Percentiles rank a stretch among this genome's conserved stretches.
These are phyloP conservation scores for Chaetophractus vellerosus DNA, from an alignment of 2,797 vertebrate genomes.

Conservation along the genomic window DNA sequence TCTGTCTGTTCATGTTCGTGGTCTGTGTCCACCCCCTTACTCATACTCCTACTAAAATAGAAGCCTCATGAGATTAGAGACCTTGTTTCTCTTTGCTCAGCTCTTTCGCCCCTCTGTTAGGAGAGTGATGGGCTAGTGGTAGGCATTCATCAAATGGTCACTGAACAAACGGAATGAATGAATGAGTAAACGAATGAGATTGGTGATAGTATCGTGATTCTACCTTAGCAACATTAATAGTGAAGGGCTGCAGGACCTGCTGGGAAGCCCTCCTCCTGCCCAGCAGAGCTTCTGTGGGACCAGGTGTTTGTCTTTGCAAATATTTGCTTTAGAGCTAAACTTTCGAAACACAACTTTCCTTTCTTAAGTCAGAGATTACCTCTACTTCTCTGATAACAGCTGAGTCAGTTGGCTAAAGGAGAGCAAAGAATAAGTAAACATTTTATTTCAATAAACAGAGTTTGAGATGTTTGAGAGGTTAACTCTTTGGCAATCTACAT, in stretches of 20 bases:
- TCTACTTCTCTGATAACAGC: constrained; percentile 13
- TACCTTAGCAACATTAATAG: neutral
- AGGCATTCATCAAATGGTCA: rapidly evolving
- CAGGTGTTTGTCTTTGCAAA: constrained; percentile 19
- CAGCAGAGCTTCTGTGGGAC: neutral
- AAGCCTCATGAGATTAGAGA: neutral
- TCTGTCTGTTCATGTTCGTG: neutral
- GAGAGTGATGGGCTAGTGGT: rapidly evolving
- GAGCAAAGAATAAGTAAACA: constrained; percentile 67
- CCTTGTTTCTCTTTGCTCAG: neutral
- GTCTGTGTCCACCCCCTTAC: neutral
- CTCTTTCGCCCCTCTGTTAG: rapidly evolving
- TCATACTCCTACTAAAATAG: neutral
- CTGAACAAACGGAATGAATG: neutral
- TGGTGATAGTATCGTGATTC: no score
- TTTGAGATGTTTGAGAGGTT: constrained; percentile 1
- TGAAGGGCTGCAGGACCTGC: no score
- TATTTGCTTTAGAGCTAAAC: neutral
- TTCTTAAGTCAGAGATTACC: constrained; percentile 24
- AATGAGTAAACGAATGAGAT: neutral
- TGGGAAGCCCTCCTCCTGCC: neutral
- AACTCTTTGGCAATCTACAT: neutral
- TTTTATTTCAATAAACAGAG: constrained; percentile 63
- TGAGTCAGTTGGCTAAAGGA: constrained; percentile 35
- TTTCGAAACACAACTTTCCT: neutral